Evolutionary conservation across 2,113 vertebrate genomes (phyloP).

Genomic region (Dascyllus trimaculatus): DNA sequence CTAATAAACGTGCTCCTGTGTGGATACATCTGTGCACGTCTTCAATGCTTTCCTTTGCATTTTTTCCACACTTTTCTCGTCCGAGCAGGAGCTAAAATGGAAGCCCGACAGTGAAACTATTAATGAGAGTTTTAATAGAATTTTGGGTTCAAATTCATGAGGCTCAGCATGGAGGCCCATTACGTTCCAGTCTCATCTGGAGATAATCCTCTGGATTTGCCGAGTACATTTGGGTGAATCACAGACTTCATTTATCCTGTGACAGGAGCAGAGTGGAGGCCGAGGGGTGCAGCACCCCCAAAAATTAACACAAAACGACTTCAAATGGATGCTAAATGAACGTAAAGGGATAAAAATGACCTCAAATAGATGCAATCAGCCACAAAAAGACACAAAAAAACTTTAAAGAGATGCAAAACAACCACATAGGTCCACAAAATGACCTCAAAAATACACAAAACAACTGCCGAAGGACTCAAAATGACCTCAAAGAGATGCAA

Average conservation of each 20-base stretch:
- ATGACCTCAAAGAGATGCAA: no score
- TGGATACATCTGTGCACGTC: no score
- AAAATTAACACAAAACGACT: neutral
- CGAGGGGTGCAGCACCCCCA: neutral
- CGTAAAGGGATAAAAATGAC: neutral
- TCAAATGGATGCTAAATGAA: neutral
- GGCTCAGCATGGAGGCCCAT: slow-evolving; percentile 30
- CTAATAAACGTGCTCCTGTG: no score
- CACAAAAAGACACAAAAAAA: no score
- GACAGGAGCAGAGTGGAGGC: slow-evolving; percentile 1
- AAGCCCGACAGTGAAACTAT: slow-evolving; percentile 10
- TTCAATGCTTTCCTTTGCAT: neutral
- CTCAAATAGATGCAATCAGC: no score
- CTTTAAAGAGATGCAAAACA: no score
- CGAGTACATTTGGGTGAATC: slow-evolving; percentile 45
- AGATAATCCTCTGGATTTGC: slow-evolving; percentile 56
- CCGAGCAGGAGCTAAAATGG: no score
- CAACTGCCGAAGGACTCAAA: no score
- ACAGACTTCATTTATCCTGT: slow-evolving; percentile 32
- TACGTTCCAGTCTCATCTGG: slow-evolving; percentile 37
- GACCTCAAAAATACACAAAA: no score
- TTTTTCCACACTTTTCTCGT: no score
- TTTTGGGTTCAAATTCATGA: slow-evolving; percentile 29
- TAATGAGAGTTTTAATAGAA: slow-evolving; percentile 50
- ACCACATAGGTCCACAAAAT: no score